Conservation (phyloP, 2,113 vertebrate genomes). For the Craseonycteris thonglongyai region DNA sequence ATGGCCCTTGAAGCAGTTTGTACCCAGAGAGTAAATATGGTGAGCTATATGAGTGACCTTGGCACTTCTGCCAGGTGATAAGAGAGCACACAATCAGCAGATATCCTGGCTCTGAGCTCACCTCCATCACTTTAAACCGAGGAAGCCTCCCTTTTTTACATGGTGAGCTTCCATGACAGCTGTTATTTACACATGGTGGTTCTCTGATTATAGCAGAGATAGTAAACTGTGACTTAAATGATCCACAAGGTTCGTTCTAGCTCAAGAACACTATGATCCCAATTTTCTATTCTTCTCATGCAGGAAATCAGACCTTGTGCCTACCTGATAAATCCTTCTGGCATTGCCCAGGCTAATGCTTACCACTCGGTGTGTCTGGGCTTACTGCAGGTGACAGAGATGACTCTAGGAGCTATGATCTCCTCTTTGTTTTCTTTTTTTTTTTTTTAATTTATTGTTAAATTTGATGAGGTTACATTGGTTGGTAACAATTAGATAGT, state of each 20-base stretch:
- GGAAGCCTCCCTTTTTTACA: not conserved
- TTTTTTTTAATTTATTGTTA: too few relatives aligned
- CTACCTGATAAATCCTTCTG: not conserved
- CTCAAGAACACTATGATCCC: not conserved
- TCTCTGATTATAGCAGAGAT: not conserved
- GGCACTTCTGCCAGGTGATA: too few relatives aligned
- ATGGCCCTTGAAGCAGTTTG: not conserved
- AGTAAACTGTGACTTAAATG: not conserved
- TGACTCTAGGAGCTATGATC: not conserved
- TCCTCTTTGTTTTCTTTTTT: too few relatives aligned
- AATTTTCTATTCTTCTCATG: not conserved
- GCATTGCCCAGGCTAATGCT: not conserved
- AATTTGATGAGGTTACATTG: too few relatives aligned
- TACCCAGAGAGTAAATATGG: rapidly evolving
- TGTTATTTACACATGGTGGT: not conserved
- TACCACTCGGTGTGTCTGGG: not conserved
- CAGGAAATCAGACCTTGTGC: not conserved
- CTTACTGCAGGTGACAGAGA: not conserved
- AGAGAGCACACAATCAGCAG: not conserved
- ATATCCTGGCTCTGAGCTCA: not conserved
- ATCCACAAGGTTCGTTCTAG: not conserved
- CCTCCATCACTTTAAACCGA: not conserved
- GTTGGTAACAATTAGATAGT: too few relatives aligned
- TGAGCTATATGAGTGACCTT: not conserved
- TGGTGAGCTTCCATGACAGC: not conserved